Conservation (phyloP, 2,888 invertebrate species). For the Dasypogon diadema region DNA sequence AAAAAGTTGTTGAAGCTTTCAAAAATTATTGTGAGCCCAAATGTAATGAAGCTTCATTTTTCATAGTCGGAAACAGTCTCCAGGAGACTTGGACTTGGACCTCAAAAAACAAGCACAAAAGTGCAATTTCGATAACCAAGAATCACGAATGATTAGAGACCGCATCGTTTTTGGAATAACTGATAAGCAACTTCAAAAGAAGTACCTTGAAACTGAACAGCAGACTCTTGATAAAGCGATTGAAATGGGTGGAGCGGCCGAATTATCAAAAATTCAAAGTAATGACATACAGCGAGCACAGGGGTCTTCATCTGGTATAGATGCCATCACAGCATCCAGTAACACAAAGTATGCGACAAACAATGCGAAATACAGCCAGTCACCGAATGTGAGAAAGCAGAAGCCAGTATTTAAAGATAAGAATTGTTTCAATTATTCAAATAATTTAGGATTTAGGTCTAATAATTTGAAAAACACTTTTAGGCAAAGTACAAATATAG, state of each 20-base stretch:
- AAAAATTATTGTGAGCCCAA: background rate
- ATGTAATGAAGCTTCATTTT: background rate
- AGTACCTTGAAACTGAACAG: background rate
- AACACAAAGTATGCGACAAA: no score
- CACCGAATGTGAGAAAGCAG: no score
- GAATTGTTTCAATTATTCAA: no score
- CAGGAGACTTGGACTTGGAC: background rate
- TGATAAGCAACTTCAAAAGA: background rate
- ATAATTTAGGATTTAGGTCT: no score
- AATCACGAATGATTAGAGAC: background rate
- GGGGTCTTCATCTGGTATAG: background rate
- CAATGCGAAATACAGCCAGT: background rate
- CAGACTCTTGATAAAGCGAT: background rate
- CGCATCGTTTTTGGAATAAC: no score
- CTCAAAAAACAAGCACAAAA: background rate
- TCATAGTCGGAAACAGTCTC: background rate
- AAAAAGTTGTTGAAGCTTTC: background rate
- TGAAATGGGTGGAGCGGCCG: background rate
- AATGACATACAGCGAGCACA: background rate
- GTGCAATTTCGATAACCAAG: background rate
- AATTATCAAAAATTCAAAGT: background rate
- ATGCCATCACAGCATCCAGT: background rate
- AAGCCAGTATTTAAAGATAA: no score
- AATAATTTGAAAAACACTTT: no score
- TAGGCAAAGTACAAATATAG: no score